Evolutionary conservation across 2,888 invertebrate genomes (phyloP).

Genomic region (Scrobipalpa atriplicella): DNA sequence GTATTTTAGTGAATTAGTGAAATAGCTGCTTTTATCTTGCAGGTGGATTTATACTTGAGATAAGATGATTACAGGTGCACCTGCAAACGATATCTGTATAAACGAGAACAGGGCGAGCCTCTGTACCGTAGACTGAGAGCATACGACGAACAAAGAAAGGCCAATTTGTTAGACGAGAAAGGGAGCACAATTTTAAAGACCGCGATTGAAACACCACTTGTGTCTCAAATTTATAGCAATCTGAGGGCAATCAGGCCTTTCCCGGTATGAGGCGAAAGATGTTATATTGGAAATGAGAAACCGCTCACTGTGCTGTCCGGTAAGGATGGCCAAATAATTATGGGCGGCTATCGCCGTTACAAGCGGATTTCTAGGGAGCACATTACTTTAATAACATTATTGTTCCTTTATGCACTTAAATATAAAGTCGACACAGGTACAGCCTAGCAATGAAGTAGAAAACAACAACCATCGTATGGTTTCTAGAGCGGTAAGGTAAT

Average conservation of each 20-base stretch:
- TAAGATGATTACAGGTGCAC: slow-evolving; percentile 31
- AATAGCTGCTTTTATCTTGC: slow-evolving; percentile 25
- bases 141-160: slow-evolving; percentile 73
- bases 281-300: slow-evolving; percentile 68
- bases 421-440: slow-evolving; percentile 14
- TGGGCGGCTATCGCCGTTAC: slow-evolving; percentile 45
- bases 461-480: slow-evolving; percentile 18
- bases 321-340: slow-evolving; percentile 58
- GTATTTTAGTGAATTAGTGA: slow-evolving; percentile 25
- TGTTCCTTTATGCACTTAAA: slow-evolving; percentile 19
- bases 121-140: slow-evolving; percentile 50
- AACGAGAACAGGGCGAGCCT: slow-evolving; percentile 49
- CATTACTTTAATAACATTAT: slow-evolving; percentile 38
- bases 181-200: slow-evolving; percentile 78
- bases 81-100: slow-evolving; percentile 36
- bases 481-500: slow-evolving; percentile 28
- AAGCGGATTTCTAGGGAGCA: slow-evolving; percentile 46
- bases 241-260: slow-evolving; percentile 73
- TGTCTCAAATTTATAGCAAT: slow-evolving; percentile 80
- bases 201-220: slow-evolving; percentile 70
- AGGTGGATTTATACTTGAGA: slow-evolving; percentile 28
- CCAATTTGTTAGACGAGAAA: slow-evolving; percentile 77
- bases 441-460: slow-evolving; percentile 11
- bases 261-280: slow-evolving; percentile 70
- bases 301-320: slow-evolving; percentile 63